phyloP scores from a whole-genome alignment of 2,797 vertebrate species.

The Glossophaga mutica region DNA sequence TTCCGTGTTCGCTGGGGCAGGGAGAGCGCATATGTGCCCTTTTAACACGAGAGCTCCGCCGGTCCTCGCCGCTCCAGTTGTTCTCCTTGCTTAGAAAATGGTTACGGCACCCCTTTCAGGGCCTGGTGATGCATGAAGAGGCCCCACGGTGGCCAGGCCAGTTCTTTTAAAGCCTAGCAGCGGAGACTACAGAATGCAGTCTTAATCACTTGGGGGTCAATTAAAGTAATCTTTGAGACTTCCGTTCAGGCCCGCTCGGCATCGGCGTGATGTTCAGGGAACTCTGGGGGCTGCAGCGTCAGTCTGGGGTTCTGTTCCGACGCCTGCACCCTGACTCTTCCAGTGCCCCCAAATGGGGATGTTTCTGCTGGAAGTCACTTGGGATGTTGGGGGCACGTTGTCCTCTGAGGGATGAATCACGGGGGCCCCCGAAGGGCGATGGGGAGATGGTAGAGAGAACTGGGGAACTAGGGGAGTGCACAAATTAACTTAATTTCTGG shows the following conservation, averaged over 20 bases:
- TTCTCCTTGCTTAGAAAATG: not conserved
- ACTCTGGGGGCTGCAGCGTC: not conserved
- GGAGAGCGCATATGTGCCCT: not conserved
- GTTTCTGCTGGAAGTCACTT: not conserved
- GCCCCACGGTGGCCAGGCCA: not conserved
- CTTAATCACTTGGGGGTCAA: not conserved
- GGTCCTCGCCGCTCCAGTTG: too few relatives aligned
- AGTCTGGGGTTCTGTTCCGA: not conserved
- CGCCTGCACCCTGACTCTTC: not conserved
- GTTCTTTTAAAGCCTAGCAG: not conserved
- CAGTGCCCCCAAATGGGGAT: not conserved
- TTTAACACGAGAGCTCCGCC: not conserved
- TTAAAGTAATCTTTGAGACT: not conserved
- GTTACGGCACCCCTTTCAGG: not conserved
- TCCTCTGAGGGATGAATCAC: not conserved
- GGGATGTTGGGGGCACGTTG: not conserved
- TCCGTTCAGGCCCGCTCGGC: not conserved
- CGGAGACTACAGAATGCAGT: not conserved
- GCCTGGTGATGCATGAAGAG: not conserved
- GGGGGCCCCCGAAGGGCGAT: rapidly evolving
- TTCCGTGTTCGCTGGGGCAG: not conserved
- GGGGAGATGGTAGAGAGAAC: not conserved
- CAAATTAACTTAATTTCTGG: not conserved
- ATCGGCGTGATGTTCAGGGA: not conserved
- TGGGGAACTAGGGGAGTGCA: not conserved